Evolutionary conservation across 2,888 invertebrate genomes (phyloP), one percentile per base, ranked within the genome.

Genomic region (Sympetrum striolatum): DNA sequence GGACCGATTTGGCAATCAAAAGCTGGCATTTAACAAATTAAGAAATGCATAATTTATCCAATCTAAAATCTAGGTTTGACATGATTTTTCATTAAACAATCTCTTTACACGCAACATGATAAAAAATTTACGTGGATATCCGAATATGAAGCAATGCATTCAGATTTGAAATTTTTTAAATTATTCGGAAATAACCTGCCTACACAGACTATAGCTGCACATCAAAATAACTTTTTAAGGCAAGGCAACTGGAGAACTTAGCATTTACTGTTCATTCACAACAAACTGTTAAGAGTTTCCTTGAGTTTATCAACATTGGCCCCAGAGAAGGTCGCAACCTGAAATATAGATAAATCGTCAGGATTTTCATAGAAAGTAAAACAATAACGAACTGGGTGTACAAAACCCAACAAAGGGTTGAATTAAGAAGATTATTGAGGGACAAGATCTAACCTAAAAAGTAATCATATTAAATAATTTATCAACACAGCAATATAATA

Each of bases 251-350:
- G n/a, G 60, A 22, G n/a, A 37, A 86, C 58, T 10, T 18, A 18
- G 10, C 48, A 80, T n/a, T 37, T 44, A 35, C 22, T 53, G 35
- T 15, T 79, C 12, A 31, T 25, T 91, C 91, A 92, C 91, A 92
- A 92, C 91, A 92, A 90, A 10, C 90, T 25, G 12, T 81, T 90
- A 53, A 92, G 90, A 3, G 92, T 48, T 93, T 95, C 95, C 93
- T 94, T 95, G 90, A 98, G 94, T 94, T 96, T 97, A 48, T 96
- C 96, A 90, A 95, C 95, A 93, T 97, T 98, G 58, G 98, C 97
- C 31, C 98, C 98, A 91, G 97, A 96, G 94, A 98, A 97, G 92
- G 95, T 95, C 15, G 96, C 96, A 90, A 98, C 90, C 94, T 94
- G 92, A 73, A 93, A 93, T 90, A 91, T 90, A 90, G 91, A 90